A percentile compares a stretch with the other conserved stretches of the same genome.
These are phyloP conservation scores for Leiothrix lutea DNA, from an alignment of 2,113 vertebrate genomes.

Conservation along the genomic window DNA sequence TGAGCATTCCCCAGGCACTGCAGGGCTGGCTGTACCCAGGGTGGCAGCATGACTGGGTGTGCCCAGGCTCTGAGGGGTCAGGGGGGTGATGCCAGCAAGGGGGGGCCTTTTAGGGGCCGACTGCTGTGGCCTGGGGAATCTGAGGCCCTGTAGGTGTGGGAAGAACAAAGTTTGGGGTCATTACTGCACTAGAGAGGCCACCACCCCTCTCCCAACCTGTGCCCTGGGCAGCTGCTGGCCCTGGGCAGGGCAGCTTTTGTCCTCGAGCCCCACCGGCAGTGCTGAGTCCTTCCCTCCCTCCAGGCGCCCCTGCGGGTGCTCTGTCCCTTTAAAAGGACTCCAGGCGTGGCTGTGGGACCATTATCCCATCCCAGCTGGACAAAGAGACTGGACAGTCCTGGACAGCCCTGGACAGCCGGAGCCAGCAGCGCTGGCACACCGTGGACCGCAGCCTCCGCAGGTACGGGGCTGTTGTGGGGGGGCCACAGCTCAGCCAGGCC, in stretches of 20 bases:
- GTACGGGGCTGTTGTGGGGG: background rate
- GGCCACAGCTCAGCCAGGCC: background rate
- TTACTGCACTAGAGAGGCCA: background rate
- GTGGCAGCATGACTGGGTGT: fast-evolving
- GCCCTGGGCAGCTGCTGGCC: background rate
- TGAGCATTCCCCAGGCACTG: background rate
- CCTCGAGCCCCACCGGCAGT: background rate
- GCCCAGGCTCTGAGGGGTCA: fast-evolving
- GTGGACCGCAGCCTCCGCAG: background rate
- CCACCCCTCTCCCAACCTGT: background rate
- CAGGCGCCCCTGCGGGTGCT: background rate
- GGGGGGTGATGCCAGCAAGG: fast-evolving
- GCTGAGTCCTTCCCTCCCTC: background rate
- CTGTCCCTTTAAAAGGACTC: slow-evolving; percentile 68
- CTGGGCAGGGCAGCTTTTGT: background rate
- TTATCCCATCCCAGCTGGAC: background rate
- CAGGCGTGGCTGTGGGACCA: slow-evolving; percentile 38
- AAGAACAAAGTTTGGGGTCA: fast-evolving
- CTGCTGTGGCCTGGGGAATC: fast-evolving
- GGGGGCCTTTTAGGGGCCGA: fast-evolving
- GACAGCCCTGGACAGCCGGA: background rate
- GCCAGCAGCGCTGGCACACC: background rate
- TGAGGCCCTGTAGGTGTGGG: background rate
- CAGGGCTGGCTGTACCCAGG: background rate
- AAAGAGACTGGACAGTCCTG: background rate